These are phyloP conservation scores for Galemys pyrenaicus DNA, from an alignment of 2,113 vertebrate species.

Conservation along the genomic window DNA sequence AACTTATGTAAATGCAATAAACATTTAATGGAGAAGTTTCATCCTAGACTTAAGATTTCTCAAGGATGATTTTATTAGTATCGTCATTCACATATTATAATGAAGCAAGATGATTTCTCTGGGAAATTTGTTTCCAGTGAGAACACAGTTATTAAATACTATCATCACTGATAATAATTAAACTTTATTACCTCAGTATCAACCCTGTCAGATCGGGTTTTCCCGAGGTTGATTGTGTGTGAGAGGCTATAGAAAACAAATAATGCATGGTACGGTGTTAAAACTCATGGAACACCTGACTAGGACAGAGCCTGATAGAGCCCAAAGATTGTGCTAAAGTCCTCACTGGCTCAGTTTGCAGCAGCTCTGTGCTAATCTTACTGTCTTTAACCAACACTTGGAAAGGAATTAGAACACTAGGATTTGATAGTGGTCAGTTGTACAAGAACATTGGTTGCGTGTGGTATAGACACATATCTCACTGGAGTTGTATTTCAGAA, in stretches of 20 bases:
- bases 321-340: not conserved
- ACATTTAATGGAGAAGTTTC: conserved; percentile 63
- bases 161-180: conserved; percentile 83
- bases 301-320: not conserved
- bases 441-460: too few relatives aligned
- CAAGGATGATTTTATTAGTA: conserved; percentile 79
- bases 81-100: conserved; percentile 80
- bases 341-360: not conserved
- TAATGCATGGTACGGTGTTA: conserved; percentile 46
- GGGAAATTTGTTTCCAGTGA: conserved; percentile 77
- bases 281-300: not conserved
- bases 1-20: conserved; percentile 68
- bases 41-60: conserved; percentile 63
- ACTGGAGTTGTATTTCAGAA: too few relatives aligned
- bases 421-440: too few relatives aligned
- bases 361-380: not conserved
- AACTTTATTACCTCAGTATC: conserved; percentile 81
- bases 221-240: conserved; percentile 46
- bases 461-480: too few relatives aligned
- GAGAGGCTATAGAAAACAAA: conserved; percentile 47
- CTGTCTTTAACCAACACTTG: not conserved
- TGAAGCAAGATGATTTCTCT: conserved; percentile 80
- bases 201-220: conserved; percentile 72
- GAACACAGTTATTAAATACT: conserved; percentile 83
- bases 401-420: not conserved